Evolutionary conservation across 2,888 invertebrate genomes (phyloP).

Genomic region (Auanema freiburgensis): DNA sequence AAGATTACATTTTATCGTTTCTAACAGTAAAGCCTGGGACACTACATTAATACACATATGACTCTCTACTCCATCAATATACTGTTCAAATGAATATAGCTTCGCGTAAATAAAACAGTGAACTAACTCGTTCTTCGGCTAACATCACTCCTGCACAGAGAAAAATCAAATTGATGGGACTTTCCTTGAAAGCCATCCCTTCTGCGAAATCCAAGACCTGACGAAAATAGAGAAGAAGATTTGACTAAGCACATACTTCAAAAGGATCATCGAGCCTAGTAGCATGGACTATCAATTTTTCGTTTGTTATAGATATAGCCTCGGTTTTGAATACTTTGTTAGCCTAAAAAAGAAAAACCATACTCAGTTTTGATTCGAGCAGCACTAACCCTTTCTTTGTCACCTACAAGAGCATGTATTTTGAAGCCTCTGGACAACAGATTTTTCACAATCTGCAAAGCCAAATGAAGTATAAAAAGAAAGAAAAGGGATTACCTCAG

Average conservation of each 20-base stretch:
- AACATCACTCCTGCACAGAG: slow-evolving; percentile 19
- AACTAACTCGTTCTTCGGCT: slow-evolving; percentile 14
- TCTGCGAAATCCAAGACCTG: slow-evolving; percentile 2
- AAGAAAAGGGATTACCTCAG: slow-evolving; percentile 5
- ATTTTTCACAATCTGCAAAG: slow-evolving; percentile 1
- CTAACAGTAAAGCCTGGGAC: slow-evolving; percentile 16
- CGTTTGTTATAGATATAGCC: no score
- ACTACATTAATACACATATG: slow-evolving; percentile 21
- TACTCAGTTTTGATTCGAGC: no score
- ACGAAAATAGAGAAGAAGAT: no score
- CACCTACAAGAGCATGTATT: slow-evolving; percentile 14
- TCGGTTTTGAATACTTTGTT: no score
- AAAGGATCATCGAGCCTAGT: no score
- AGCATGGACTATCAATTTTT: no score
- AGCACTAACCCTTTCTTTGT: not conserved
- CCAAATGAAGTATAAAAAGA: not conserved
- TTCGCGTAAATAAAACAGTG: not conserved
- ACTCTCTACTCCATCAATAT: slow-evolving; percentile 13
- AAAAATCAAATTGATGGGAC: slow-evolving; percentile 13
- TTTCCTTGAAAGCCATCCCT: no score
- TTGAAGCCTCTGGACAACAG: slow-evolving; percentile 1
- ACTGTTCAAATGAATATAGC: slow-evolving; percentile 1
- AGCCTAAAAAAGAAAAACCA: no score
- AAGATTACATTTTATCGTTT: slow-evolving; percentile 1
- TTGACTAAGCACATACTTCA: no score